Percentiles rank a stretch among this genome's conserved stretches.
These are phyloP conservation scores for Cynopterus brachyotis DNA, from an alignment of 2,113 vertebrate genomes.

Conservation along the genomic window DNA sequence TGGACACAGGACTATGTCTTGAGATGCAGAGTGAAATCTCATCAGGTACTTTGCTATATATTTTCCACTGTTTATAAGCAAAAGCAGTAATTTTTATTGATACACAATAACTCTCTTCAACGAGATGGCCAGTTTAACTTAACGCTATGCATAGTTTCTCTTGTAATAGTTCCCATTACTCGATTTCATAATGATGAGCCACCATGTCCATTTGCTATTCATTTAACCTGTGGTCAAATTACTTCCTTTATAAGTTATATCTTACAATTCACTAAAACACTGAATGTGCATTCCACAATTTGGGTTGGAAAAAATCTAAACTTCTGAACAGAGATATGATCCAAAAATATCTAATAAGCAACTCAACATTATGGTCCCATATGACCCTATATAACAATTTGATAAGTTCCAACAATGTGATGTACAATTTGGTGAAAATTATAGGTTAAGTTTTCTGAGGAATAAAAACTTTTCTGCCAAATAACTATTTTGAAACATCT, in stretches of 20 bases:
- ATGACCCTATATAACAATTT: not conserved
- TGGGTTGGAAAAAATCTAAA: not conserved
- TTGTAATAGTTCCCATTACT: not conserved
- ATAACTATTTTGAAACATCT: constrained; percentile 25
- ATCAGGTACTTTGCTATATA: not conserved
- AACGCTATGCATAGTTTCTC: not conserved
- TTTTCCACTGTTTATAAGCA: constrained; percentile 2
- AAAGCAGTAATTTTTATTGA: constrained; percentile 22
- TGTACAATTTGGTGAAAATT: not conserved
- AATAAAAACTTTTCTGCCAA: constrained; percentile 43
- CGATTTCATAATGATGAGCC: not conserved
- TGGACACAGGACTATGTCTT: not conserved
- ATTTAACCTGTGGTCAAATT: not conserved
- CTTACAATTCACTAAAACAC: not conserved
- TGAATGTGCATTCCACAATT: not conserved
- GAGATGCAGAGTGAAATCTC: not conserved
- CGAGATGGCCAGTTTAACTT: not conserved
- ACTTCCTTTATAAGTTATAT: not conserved
- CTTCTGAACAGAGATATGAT: constrained; percentile 16
- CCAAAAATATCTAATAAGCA: not conserved
- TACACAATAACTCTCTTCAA: not conserved
- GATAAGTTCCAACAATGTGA: not conserved
- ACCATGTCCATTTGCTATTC: not conserved
- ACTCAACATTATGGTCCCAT: not conserved
- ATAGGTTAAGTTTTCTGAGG: constrained; percentile 13